Conservation (phyloP, 2,113 vertebrate species). For the Ophthalmolycus amberensis region DNA sequence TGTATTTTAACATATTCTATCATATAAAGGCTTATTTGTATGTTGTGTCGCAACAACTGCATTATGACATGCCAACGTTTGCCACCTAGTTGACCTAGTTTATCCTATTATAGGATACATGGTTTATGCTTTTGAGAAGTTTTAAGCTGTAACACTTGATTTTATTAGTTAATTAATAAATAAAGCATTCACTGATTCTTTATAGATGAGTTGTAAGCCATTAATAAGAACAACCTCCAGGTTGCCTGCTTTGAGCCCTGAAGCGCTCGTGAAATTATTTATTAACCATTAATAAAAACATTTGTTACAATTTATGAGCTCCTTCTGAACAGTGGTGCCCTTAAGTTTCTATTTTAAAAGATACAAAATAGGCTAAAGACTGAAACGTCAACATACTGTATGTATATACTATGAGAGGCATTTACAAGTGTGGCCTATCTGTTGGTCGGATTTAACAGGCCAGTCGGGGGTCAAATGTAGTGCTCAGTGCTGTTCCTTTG, state of each 20-base stretch:
- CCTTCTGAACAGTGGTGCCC: background rate
- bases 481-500: conserved; percentile 30
- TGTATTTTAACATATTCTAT: too few species aligned
- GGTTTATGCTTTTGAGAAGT: background rate
- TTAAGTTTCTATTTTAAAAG: background rate
- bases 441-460: conserved; percentile 1
- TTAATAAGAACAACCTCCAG: background rate
- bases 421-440: background rate
- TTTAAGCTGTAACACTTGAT: background rate
- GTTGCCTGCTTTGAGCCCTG: background rate
- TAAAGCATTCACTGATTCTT: background rate
- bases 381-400: background rate
- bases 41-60: background rate
- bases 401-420: background rate
- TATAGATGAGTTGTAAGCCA: background rate
- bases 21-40: background rate
- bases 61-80: background rate
- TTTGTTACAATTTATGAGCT: background rate
- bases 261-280: background rate
- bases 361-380: background rate
- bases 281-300: background rate
- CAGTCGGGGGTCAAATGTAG: conserved; percentile 18
- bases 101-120: background rate
- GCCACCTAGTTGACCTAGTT: background rate
- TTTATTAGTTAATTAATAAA: background rate